Base-by-base conservation (phyloP, 2,797 vertebrate genomes). In the Sebastes taczanowskii region DNA sequence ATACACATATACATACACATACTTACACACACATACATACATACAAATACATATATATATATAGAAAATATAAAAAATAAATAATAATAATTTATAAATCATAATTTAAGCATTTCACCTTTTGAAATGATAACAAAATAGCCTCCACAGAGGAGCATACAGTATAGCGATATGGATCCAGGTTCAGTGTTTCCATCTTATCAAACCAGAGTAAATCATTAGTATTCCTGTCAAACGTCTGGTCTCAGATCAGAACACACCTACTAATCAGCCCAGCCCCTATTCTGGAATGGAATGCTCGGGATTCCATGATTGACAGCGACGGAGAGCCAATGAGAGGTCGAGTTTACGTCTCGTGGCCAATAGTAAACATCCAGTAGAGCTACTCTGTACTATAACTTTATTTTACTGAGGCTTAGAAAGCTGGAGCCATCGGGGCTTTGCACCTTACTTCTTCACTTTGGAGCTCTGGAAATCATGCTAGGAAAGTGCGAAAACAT, bases 381-480 rank as follows among this genome's bases (percentile, higher is more conserved):
- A 42, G 7, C 20, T 52, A 77, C 73, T 83, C 80, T 63, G 42
- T 1, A 25, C 63, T 66, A 1, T 3, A 86, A 89, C 46, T 92
- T 92, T 83, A 78, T 92, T 83, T 81, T 30, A 56, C 67, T 79
- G 65, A 64, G 79, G 79, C 30, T 18, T 18, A 63, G 61, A 75
- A 42, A 56, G 25, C 34, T 72, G 63, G 59, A 86, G 66, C 65
- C 55, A 2, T 23, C 70, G 70, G 81, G 66, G 80, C 67, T 81
- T 42, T 83, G 84, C 91, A 80, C 87, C 81, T 93, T 85, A 81
- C 88, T 53, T 75, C 61, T 25, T 22, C 16, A 38, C 62, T 4
- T 63, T 63, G 0, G 68, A 72, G 80, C 67, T 64, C 23, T 86
- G 83, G 78, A 83, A 93, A 95, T 71, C 91, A 96, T 96, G 96